phyloP scores from a whole-genome alignment of 2,113 vertebrate genomes.

The Butorides virescens region DNA sequence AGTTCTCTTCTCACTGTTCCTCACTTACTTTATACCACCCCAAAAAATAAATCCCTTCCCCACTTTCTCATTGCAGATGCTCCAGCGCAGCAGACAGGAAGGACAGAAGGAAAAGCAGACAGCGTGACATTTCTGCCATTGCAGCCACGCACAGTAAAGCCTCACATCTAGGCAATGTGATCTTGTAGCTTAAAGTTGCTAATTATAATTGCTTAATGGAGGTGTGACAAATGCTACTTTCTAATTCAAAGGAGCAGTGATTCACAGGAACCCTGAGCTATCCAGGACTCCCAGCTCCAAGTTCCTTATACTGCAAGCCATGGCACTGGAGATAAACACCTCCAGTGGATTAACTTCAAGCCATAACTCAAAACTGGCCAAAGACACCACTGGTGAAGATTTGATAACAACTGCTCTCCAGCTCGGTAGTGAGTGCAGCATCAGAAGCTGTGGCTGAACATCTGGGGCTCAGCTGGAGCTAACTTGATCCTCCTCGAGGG shows the following conservation, averaged over 20 bases:
- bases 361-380: neutral
- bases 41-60: neutral
- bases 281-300: neutral
- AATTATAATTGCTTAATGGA: neutral
- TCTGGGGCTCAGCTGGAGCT: neutral
- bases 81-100: neutral
- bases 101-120: neutral
- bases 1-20: conserved; percentile 14
- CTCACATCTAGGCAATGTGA: neutral
- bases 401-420: neutral
- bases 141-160: neutral
- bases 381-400: neutral
- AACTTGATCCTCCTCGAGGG: neutral
- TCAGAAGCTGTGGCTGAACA: neutral
- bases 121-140: neutral
- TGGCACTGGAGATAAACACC: neutral
- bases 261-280: neutral
- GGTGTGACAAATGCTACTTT: neutral
- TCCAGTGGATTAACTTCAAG: neutral
- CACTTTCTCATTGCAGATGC: neutral
- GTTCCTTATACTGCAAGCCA: neutral
- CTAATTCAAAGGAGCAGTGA: neutral
- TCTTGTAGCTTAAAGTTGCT: conserved; percentile 6
- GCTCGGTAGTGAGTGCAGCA: neutral
- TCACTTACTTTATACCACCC: conserved; percentile 2